Conservation (phyloP, 2,113 vertebrate genomes). For the Barbus barbus region DNA sequence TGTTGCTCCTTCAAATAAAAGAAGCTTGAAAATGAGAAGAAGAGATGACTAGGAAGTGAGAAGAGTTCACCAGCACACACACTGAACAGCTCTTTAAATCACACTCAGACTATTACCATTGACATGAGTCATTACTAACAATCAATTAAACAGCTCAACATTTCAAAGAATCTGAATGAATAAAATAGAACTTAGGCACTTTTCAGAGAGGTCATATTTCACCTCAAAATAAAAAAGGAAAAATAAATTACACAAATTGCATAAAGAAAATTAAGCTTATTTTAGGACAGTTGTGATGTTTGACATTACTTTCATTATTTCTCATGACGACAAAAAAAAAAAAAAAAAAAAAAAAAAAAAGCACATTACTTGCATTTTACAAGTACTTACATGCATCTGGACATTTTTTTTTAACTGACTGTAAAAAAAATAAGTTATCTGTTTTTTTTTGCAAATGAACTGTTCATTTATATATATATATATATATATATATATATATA, state of each 20-base stretch:
- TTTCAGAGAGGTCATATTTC: background rate
- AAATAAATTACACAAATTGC: background rate
- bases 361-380: too few relatives aligned
- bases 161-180: background rate
- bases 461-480: too few relatives aligned
- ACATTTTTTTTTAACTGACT: too few relatives aligned
- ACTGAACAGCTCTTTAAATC: background rate
- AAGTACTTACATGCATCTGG: too few relatives aligned
- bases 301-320: too few relatives aligned
- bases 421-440: too few relatives aligned
- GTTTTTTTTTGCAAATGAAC: too few relatives aligned
- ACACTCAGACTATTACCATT: background rate
- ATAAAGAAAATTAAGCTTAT: too few relatives aligned
- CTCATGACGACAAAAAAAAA: too few relatives aligned
- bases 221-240: background rate
- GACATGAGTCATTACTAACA: background rate
- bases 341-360: too few relatives aligned
- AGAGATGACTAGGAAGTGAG: background rate
- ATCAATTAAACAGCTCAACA: background rate
- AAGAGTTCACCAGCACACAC: background rate
- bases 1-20: background rate
- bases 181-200: background rate
- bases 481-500: too few relatives aligned
- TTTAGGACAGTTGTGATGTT: too few relatives aligned
- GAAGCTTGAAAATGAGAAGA: constrained; percentile 5